Evolutionary conservation across 2,888 invertebrate genomes (phyloP), one percentile per base, ranked within the genome.

Genomic region (Cheilosia vernalis): DNA sequence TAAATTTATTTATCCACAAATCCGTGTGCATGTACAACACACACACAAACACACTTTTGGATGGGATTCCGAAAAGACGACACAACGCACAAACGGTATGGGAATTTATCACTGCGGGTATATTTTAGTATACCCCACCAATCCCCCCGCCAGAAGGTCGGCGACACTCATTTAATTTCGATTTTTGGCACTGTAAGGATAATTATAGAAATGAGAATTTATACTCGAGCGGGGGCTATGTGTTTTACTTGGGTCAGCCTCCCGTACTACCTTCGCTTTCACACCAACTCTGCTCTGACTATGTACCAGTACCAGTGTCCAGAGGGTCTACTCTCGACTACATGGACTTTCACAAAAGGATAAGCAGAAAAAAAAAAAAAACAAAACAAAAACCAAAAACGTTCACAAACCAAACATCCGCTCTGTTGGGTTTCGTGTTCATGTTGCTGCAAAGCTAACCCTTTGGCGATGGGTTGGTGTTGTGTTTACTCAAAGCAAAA

Each of bases 401-500:
- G 58, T 49, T 58, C 40, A 69, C 30, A 53, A 33, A 42, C 15
- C 60, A 63, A 70, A 53, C 72, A 70, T 47, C 24, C 47, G 40
- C 61, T 82, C 42, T 56, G 33, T 64, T 2, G 37, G 51, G 17
- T 19, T 19, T 17, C 13, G 13, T 44, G 5, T 33, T 42, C 13
- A 37, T 44, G 5, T 33, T 42, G 72, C 53, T 67, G 27, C 17
- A 58, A 58, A 78, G 42, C 61, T 64, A 53, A 47, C 21, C 74
- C 70, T 27, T 17, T 47, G 63, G 79, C 70, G 24, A 61, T 63
- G 44, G 76, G 64, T 70, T 80, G 74, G 73, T 64, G 73, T 53
- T 69, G 21, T 84, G 74, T 84, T 76, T 80, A 74, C 74, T 76
- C 74, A 74, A 84, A 74, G 70, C 42, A 70, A 61, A 78, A 84